Percentiles rank a stretch among this genome's conserved stretches.
Evolutionary conservation across 2,797 vertebrate species (phyloP).

Genomic region (Artibeus jamaicensis): DNA sequence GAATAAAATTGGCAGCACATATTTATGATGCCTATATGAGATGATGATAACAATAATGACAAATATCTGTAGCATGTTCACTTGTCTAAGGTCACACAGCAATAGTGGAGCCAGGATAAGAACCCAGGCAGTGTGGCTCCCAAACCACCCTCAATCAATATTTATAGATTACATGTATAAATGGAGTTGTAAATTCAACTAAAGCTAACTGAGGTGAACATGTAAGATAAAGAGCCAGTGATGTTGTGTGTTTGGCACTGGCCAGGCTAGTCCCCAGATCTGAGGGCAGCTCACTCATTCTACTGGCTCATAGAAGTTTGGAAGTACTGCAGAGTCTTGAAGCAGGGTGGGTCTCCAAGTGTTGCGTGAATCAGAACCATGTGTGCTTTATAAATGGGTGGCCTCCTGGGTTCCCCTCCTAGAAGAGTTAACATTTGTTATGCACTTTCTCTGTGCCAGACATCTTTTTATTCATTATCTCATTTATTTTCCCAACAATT

Average conservation of each 20-base stretch:
- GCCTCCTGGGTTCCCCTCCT: not conserved
- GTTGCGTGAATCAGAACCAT: not conserved
- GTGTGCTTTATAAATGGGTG: not conserved
- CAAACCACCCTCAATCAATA: not conserved
- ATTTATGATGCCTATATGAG: not conserved
- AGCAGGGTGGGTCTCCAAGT: not conserved
- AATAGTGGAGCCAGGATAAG: not conserved
- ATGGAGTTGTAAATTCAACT: not conserved
- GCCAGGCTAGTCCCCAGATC: not conserved
- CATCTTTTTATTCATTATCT: not conserved
- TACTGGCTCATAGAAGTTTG: not conserved
- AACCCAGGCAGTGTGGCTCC: not conserved
- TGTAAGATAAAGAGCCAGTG: too few species aligned
- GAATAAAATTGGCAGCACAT: not conserved
- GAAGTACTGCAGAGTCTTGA: not conserved
- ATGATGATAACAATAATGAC: not conserved
- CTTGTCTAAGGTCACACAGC: not conserved
- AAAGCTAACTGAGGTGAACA: not conserved
- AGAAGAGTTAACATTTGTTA: not conserved
- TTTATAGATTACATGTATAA: not conserved
- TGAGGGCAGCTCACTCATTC: not conserved
- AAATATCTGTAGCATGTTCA: not conserved
- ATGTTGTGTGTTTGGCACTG: not conserved
- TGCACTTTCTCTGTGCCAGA: not conserved
- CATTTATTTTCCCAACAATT: not conserved